These are phyloP conservation scores for Prionace glauca DNA, from an alignment of 2,797 vertebrate genomes.

Conservation along the genomic window DNA sequence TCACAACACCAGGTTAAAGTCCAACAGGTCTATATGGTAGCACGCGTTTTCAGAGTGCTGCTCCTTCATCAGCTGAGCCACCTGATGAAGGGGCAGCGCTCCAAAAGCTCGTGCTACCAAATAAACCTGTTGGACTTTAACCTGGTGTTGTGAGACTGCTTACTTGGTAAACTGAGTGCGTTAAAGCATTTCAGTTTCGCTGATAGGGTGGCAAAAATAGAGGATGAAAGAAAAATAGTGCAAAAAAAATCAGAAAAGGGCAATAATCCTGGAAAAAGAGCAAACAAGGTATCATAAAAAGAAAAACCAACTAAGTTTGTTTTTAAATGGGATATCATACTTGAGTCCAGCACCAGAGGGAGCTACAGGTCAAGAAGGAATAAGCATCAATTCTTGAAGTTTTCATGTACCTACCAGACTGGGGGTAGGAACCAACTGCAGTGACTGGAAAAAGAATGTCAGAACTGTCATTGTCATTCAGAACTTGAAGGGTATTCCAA, in stretches of 20 bases:
- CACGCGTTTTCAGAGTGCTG: no score
- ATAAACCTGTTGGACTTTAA: no score
- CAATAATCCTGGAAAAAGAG: neutral
- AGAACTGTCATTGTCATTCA: conserved; percentile 62
- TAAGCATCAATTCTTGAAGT: neutral
- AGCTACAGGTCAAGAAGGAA: neutral
- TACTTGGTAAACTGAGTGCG: neutral
- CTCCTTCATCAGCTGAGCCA: no score
- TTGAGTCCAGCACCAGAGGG: neutral
- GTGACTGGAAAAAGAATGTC: conserved; percentile 80
- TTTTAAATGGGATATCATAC: neutral
- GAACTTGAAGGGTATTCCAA: conserved; percentile 78
- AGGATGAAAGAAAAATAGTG: neutral
- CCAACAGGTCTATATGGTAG: no score
- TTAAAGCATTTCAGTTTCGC: neutral
- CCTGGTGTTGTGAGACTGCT: no score
- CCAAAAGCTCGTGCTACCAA: no score
- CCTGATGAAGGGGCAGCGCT: no score
- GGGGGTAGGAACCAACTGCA: conserved; percentile 58
- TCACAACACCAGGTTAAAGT: no score
- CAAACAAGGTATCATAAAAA: neutral
- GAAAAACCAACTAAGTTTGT: neutral
- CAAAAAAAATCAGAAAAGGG: neutral
- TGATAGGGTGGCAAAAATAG: neutral
- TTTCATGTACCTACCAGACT: conserved; percentile 63